Evolutionary conservation across 2,797 vertebrate genomes (phyloP), one percentile per base, ranked within the genome.

Genomic region (Onychomys leucogaster): DNA sequence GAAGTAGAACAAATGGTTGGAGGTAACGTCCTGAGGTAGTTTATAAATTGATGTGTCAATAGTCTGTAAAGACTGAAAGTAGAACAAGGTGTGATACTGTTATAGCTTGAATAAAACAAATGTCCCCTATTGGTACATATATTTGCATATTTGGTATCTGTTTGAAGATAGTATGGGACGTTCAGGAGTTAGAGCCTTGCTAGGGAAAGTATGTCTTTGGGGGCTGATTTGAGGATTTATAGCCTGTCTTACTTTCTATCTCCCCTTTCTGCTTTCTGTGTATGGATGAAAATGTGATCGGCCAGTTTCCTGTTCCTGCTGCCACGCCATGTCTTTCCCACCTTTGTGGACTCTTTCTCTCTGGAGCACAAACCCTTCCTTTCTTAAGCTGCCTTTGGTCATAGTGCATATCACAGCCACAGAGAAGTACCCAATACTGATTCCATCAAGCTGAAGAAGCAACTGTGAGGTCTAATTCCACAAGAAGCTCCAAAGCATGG

Each of bases 41-140:
- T 96, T 89, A 59, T 83, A 89, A 82, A 93, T 88, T 81, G 19
- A 55, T 27, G 2, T 67, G 32, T 92, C 46, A 76, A 34, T 90
- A 80, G 85, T 84, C 41, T 55, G 34, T 67, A 41, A 69, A 37
- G 63, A 76, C 85, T 89, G 78, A 37, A 78, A 90, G 4, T 77
- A 75, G 19, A 77, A 73, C 5, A 61, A 92, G 32, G 21, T 69
- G 55, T 23, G 80, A 29, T 14, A 77, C 4, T 52, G 11, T 88
- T 73, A 73, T 57, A 25, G 34, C 4, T 71, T 73, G 67, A 55
- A 57, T 73, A 27, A 57, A 55, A 49, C 41, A 41, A 29, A 21
- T 4, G 16, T 57, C 27, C 1, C 25, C n/a, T 32, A 32, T 41
- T 12, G 27, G 1, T 32, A 32, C n/a, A 57, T 41, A 7, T 73